phyloP scores from a whole-genome alignment of 2,888 invertebrate genomes.

The Hofmannophila pseudospretella region DNA sequence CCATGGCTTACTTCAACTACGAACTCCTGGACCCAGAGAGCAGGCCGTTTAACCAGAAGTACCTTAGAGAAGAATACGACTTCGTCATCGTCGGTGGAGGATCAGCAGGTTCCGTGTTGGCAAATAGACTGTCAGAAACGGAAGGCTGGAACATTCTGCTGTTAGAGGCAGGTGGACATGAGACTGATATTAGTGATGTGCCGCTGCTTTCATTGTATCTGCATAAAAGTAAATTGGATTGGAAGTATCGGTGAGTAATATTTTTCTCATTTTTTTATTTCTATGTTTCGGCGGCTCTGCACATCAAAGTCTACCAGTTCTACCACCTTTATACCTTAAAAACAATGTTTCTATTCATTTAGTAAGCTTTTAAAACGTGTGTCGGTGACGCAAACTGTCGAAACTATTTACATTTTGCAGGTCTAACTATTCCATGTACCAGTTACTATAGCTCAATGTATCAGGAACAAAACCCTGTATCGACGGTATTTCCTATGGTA shows the following conservation, averaged over 20 bases:
- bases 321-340: too few relatives aligned
- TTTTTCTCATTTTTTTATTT: too few relatives aligned
- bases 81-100: slow-evolving; percentile 91
- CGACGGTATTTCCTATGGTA: too few relatives aligned
- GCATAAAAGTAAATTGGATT: slow-evolving; percentile 93
- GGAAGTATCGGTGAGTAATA: slow-evolving; percentile 89
- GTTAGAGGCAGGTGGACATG: slow-evolving; percentile 91
- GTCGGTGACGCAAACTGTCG: too few relatives aligned
- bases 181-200: slow-evolving; percentile 91
- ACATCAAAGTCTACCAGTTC: too few relatives aligned
- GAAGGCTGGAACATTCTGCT: slow-evolving; percentile 87
- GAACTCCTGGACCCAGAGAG: slow-evolving; percentile 91
- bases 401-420: too few relatives aligned
- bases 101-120: slow-evolving; percentile 90
- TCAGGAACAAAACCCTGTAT: too few relatives aligned
- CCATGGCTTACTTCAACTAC: slow-evolving; percentile 90
- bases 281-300: too few relatives aligned
- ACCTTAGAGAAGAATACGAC: slow-evolving; percentile 84
- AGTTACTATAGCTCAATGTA: too few relatives aligned
- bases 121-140: slow-evolving; percentile 87
- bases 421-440: too few relatives aligned
- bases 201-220: slow-evolving; percentile 91
- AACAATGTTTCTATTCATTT: too few relatives aligned
- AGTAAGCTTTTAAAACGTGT: too few relatives aligned
- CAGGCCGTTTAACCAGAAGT: slow-evolving; percentile 83